Evolutionary conservation across 2,113 vertebrate species (phyloP).

Genomic region (Hemiscyllium ocellatum): DNA sequence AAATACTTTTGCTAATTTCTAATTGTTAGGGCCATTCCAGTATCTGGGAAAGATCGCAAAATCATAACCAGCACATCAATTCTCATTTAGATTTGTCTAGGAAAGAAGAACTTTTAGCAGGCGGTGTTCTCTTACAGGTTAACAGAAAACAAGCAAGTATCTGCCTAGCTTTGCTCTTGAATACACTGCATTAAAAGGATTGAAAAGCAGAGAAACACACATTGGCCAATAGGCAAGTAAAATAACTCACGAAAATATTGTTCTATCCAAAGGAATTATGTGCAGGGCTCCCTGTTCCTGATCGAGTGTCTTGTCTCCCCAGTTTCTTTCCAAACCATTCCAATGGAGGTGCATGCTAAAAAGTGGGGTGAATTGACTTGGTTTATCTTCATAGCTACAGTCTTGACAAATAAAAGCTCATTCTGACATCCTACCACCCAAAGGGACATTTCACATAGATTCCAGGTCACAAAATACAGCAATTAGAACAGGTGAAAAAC

Average conservation of each 20-base stretch:
- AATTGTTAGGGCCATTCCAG: no score
- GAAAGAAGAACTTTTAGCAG: neutral
- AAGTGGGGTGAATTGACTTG: neutral
- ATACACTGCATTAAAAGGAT: neutral
- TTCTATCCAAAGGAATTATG: neutral
- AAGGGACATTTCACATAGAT: neutral
- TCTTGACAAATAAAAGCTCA: neutral
- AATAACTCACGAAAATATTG: neutral
- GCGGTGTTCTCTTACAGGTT: neutral
- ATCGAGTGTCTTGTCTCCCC: neutral
- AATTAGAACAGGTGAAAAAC: constrained; percentile 18
- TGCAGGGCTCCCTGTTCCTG: neutral
- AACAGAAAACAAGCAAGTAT: neutral
- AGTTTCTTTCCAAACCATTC: neutral
- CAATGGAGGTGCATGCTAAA: neutral
- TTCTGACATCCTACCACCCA: neutral
- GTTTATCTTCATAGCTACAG: neutral
- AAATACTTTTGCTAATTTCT: no score
- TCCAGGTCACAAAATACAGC: neutral
- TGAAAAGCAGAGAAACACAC: neutral
- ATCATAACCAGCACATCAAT: no score
- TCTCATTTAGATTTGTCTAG: neutral
- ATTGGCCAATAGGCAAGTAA: neutral
- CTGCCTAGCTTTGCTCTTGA: neutral
- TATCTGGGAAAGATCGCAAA: no score